phyloP scores from a whole-genome alignment of 2,797 vertebrate species.

The Iguana delicatissima region DNA sequence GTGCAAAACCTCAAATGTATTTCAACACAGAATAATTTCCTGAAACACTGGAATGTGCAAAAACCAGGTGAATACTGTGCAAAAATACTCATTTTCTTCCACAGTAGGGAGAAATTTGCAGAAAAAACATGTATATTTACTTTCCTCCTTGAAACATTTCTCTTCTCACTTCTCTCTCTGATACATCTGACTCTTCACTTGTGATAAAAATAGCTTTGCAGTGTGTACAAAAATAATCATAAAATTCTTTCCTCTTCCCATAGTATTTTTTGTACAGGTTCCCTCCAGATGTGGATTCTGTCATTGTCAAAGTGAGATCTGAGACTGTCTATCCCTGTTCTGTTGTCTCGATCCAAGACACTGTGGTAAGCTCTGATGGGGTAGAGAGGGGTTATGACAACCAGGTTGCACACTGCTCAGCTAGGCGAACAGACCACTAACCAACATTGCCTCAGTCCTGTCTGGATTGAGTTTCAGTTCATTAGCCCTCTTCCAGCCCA shows the following conservation, averaged over 20 bases:
- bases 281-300: slow-evolving; percentile 81
- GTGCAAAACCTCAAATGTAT: no score
- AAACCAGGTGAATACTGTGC: no score
- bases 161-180: background rate
- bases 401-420: no score
- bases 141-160: background rate
- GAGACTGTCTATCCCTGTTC: slow-evolving; percentile 79
- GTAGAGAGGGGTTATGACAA: background rate
- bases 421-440: no score
- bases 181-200: background rate
- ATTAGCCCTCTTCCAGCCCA: no score
- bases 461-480: no score
- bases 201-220: slow-evolving; percentile 14
- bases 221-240: background rate
- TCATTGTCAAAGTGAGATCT: slow-evolving; percentile 82
- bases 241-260: slow-evolving; percentile 61
- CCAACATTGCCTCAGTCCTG: no score
- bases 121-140: no score
- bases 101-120: no score
- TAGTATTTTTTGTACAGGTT: slow-evolving; percentile 86
- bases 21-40: no score
- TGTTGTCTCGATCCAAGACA: slow-evolving; percentile 84
- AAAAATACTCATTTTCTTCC: no score
- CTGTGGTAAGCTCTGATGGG: slow-evolving; percentile 78
- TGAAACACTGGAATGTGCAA: no score